A percentile compares a stretch with the other conserved stretches of the same genome.
phyloP scores from a whole-genome alignment of 1,140 invertebrate species.

The Marisa cornuarietis region DNA sequence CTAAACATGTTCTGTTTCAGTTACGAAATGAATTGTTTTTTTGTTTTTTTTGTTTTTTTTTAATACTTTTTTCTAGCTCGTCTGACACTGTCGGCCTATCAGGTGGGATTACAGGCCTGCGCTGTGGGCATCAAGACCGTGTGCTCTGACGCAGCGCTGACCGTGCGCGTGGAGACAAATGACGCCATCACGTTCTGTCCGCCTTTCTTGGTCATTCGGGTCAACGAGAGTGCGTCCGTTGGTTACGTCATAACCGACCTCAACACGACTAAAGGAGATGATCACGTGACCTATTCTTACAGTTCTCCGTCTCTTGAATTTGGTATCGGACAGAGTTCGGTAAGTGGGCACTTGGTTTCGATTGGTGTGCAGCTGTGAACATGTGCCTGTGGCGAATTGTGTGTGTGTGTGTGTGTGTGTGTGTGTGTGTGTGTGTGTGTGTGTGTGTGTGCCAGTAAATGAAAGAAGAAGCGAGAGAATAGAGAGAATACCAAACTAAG shows the following conservation, averaged over 20 bases:
- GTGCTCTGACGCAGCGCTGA: slow-evolving; percentile 28
- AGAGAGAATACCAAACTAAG: too few species aligned
- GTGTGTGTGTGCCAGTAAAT: too few species aligned
- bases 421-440: too few species aligned
- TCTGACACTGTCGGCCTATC: not conserved
- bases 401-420: not conserved
- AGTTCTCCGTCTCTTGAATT: slow-evolving; percentile 13
- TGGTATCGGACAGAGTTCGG: slow-evolving; percentile 16
- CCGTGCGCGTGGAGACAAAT: slow-evolving; percentile 20
- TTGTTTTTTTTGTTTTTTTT: too few species aligned
- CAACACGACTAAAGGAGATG: slow-evolving; percentile 23
- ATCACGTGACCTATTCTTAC: slow-evolving; percentile 19
- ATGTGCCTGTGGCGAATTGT: not conserved
- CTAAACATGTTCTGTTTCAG: too few species aligned
- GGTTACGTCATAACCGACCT: slow-evolving; percentile 20
- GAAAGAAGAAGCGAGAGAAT: too few species aligned
- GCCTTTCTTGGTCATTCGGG: slow-evolving; percentile 19
- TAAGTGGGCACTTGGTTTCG: slow-evolving; percentile 11
- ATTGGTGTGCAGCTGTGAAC: not conserved
- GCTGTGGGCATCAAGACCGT: not conserved
- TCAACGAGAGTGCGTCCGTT: slow-evolving; percentile 22
- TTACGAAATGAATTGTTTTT: too few species aligned
- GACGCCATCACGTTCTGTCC: slow-evolving; percentile 32
- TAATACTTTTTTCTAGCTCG: too few species aligned
- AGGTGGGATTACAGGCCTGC: slow-evolving; percentile 23